A percentile compares a stretch with the other conserved stretches of the same genome.
Evolutionary conservation across 2,113 vertebrate species (phyloP).

Genomic region (Clinocottus analis): DNA sequence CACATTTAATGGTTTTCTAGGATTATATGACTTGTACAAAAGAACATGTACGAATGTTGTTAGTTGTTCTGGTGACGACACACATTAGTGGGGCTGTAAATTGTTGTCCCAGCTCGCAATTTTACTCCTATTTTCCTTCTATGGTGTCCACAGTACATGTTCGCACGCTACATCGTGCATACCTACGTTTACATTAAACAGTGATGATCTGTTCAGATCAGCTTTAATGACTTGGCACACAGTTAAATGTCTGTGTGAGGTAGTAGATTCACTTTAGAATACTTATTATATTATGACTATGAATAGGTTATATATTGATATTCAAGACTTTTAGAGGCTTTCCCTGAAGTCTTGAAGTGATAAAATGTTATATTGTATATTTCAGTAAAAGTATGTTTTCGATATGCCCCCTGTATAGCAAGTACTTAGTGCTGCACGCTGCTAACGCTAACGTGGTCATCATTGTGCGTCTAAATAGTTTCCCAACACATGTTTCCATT

Average conservation of each 20-base stretch:
- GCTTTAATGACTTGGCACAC: background rate
- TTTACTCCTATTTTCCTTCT: no score
- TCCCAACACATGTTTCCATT: constrained; percentile 3
- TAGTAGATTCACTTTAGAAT: background rate
- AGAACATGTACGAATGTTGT: no score
- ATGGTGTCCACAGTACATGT: background rate
- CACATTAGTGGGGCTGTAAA: no score
- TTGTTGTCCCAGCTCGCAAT: no score
- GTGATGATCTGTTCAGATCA: no score
- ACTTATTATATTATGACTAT: background rate
- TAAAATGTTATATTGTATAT: background rate
- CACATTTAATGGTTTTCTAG: no score
- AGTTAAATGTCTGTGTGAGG: background rate
- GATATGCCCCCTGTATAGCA: background rate
- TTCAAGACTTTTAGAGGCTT: background rate
- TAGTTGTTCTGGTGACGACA: no score
- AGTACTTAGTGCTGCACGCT: background rate
- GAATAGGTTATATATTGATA: background rate
- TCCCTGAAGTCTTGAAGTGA: background rate
- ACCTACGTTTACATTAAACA: background rate
- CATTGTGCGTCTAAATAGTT: constrained; percentile 10
- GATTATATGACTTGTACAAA: no score
- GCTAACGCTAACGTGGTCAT: background rate
- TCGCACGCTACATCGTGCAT: background rate
- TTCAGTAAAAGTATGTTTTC: background rate